Conservation (phyloP, 2,113 vertebrate genomes). For the Siniperca chuatsi region DNA sequence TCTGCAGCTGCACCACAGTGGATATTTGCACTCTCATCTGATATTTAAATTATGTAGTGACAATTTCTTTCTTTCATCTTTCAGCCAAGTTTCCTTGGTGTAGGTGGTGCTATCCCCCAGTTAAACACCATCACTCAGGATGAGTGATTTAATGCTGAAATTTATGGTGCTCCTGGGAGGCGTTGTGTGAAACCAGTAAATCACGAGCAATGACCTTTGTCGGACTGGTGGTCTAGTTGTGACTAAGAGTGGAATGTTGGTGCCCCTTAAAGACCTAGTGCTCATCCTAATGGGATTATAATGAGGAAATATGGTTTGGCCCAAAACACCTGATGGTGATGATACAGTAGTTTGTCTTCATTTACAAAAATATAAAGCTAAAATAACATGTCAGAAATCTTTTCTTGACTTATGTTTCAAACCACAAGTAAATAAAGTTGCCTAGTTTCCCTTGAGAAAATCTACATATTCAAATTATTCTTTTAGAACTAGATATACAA, state of each 20-base stretch:
- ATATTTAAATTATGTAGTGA: slow-evolving; percentile 62
- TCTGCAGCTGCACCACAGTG: slow-evolving; percentile 47
- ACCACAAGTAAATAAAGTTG: background rate
- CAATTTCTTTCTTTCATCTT: slow-evolving; percentile 61
- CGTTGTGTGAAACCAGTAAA: slow-evolving; percentile 76
- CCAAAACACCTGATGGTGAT: slow-evolving; percentile 20
- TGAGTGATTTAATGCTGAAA: slow-evolving; percentile 74
- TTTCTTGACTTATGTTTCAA: slow-evolving; percentile 3
- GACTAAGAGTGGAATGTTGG: slow-evolving; percentile 69
- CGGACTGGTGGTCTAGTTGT: slow-evolving; percentile 65
- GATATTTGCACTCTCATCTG: slow-evolving; percentile 42
- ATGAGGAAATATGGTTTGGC: slow-evolving; percentile 55
- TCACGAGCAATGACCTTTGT: slow-evolving; percentile 75
- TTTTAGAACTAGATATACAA: background rate
- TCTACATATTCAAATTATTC: background rate
- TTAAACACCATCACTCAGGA: slow-evolving; percentile 72
- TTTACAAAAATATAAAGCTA: slow-evolving; percentile 23
- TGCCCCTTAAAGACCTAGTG: slow-evolving; percentile 66
- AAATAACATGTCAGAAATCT: background rate
- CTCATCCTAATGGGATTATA: slow-evolving; percentile 65
- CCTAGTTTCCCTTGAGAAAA: background rate
- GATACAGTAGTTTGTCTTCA: slow-evolving; percentile 45
- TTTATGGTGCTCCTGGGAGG: slow-evolving; percentile 75
- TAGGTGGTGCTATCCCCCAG: slow-evolving; percentile 60
- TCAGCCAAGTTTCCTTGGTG: slow-evolving; percentile 57